These are phyloP conservation scores for Petaurus breviceps DNA, from an alignment of 2,113 vertebrate species.

Conservation along the genomic window DNA sequence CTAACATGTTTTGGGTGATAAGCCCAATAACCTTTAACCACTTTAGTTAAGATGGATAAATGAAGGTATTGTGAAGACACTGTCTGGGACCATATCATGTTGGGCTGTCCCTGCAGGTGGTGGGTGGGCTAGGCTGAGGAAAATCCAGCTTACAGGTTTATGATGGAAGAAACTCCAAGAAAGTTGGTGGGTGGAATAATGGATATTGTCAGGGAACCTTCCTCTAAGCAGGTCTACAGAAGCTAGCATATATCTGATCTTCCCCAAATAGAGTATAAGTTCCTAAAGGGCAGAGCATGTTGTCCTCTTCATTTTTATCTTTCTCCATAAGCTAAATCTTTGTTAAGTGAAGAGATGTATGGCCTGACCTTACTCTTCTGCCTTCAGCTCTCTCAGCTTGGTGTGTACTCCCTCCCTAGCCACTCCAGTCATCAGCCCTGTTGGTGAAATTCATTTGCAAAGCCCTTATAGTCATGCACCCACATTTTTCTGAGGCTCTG, in stretches of 20 bases:
- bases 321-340: not conserved
- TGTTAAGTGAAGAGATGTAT: not conserved
- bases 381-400: not conserved
- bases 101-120: not conserved
- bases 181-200: not conserved
- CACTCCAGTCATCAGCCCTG: constrained; percentile 17
- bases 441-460: not conserved
- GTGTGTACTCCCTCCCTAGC: not conserved
- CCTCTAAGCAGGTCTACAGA: not conserved
- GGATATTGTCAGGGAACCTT: not conserved
- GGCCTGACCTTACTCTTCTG: not conserved
- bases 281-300: not conserved
- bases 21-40: not conserved
- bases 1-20: not conserved
- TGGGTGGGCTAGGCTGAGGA: not conserved
- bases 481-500: not conserved
- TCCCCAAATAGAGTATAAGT: not conserved
- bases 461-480: not conserved
- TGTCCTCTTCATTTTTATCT: not conserved
- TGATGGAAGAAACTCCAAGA: not conserved
- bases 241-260: not conserved
- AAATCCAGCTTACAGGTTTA: not conserved
- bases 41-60: not conserved
- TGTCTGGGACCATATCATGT: not conserved
- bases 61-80: not conserved